phyloP scores from a whole-genome alignment of 2,888 invertebrate species.

The Plebejus anna region DNA sequence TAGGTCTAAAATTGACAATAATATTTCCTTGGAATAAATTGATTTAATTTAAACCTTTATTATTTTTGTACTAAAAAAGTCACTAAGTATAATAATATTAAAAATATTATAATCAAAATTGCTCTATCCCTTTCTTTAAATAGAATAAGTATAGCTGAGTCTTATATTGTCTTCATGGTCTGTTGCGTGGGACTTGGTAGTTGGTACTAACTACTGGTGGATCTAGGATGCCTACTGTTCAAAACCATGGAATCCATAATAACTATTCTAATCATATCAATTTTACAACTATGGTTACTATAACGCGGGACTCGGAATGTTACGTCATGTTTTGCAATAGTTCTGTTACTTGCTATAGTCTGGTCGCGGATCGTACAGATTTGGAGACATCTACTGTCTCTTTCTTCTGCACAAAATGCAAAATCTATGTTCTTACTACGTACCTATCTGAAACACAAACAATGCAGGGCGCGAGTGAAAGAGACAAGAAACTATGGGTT shows the following conservation, averaged over 20 bases:
- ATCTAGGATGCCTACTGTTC: conserved; percentile 6
- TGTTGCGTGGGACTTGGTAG: conserved; percentile 13
- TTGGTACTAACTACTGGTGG: neutral
- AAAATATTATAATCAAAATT: neutral
- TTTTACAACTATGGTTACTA: neutral
- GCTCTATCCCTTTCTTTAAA: neutral
- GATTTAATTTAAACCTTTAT: too few species aligned
- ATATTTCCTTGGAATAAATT: too few species aligned
- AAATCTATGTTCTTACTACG: too few species aligned
- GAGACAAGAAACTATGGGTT: neutral
- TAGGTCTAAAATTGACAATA: too few species aligned
- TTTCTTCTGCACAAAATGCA: too few species aligned
- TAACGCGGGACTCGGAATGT: neutral
- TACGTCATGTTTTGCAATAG: neutral
- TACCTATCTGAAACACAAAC: too few species aligned
- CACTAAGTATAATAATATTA: too few species aligned
- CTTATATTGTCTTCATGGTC: conserved; percentile 18
- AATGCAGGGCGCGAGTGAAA: neutral
- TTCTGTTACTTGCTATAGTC: too few species aligned
- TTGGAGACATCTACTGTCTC: too few species aligned
- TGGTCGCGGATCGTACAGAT: too few species aligned
- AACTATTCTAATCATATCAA: neutral
- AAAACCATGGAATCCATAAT: neutral
- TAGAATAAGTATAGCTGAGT: neutral
- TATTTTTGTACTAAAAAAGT: too few species aligned